Evolutionary conservation across 2,113 vertebrate species (phyloP).

Genomic region (Hemiscyllium ocellatum): DNA sequence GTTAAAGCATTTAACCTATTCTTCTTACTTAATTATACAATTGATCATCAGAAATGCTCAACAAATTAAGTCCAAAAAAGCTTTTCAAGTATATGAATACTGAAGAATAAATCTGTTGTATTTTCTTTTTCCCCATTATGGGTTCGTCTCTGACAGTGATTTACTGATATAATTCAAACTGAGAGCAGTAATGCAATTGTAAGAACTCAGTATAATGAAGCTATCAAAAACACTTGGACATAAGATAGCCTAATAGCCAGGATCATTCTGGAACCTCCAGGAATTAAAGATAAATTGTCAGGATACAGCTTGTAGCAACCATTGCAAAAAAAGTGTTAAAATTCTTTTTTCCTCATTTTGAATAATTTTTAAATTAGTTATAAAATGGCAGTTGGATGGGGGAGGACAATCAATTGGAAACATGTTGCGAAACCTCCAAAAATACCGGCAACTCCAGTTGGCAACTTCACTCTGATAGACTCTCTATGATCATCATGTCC

Average conservation of each 20-base stretch:
- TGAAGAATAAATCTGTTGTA: neutral
- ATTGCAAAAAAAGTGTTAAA: neutral
- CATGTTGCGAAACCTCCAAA: neutral
- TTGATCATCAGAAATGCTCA: neutral
- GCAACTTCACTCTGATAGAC: neutral
- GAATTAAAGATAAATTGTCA: neutral
- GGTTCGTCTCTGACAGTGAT: neutral
- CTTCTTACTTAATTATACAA: neutral
- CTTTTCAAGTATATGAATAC: neutral
- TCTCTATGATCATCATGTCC: neutral
- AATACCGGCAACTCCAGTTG: neutral
- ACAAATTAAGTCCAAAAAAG: neutral
- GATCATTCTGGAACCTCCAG: neutral
- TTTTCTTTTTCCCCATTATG: neutral
- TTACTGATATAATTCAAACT: neutral
- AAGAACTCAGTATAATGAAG: neutral
- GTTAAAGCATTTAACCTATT: neutral
- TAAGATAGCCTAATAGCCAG: neutral
- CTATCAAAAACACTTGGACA: neutral
- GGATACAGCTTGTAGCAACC: neutral
- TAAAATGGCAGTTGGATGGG: neutral
- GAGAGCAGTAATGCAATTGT: neutral
- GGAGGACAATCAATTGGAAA: neutral
- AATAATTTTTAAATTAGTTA: neutral
- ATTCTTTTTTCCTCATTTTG: neutral